Percentiles rank a stretch among this genome's conserved stretches.
These are phyloP conservation scores for Cephus sareptanus DNA, from an alignment of 2,888 invertebrate species.

Conservation along the genomic window DNA sequence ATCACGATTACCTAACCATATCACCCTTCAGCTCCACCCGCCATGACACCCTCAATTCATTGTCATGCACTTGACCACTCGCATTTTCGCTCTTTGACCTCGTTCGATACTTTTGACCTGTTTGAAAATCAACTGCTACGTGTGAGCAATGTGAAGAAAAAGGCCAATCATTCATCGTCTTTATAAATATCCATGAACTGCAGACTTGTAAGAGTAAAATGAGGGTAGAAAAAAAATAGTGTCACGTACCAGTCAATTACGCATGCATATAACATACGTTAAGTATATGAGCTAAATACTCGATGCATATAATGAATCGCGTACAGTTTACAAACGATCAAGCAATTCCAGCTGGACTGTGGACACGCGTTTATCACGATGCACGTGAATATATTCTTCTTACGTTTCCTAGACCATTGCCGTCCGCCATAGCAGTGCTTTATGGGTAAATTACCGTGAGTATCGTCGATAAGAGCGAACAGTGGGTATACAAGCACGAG, in stretches of 20 bases:
- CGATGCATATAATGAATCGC: constrained; percentile 1
- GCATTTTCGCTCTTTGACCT: not conserved
- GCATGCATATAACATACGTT: not conserved
- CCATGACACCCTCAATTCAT: not conserved
- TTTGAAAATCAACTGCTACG: not conserved
- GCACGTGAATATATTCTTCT: constrained; percentile 34
- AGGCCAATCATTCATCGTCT: not conserved
- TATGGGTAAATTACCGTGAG: not conserved
- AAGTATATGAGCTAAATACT: not conserved
- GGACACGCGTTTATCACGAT: constrained; percentile 23
- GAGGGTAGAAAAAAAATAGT: not conserved
- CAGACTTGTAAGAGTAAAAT: not conserved
- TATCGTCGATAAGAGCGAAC: not conserved
- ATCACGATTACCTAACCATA: constrained; percentile 6
- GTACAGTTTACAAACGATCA: constrained; percentile 41
- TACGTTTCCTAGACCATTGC: constrained; percentile 27
- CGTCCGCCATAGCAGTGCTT: not conserved
- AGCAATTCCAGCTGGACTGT: constrained; percentile 44
- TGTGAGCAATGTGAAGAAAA: not conserved
- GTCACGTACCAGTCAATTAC: not conserved
- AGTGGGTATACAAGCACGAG: not conserved
- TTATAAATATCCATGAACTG: not conserved
- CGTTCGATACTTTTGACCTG: not conserved
- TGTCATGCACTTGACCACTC: not conserved
- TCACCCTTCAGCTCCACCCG: not conserved